phyloP scores from a whole-genome alignment of 2,888 invertebrate species.

The Masnerella sp. region DNA sequence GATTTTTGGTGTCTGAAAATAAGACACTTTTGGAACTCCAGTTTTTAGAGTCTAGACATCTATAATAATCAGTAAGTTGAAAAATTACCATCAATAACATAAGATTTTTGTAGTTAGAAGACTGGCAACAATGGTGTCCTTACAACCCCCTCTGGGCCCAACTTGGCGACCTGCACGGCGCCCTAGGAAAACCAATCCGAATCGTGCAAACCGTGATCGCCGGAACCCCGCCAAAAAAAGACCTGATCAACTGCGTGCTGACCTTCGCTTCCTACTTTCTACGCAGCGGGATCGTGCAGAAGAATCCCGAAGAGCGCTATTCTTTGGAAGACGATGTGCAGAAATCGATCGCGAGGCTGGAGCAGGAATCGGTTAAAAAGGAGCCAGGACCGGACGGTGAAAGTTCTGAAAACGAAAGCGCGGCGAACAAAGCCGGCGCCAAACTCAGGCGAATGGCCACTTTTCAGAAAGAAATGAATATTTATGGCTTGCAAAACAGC shows the following conservation, averaged over 20 bases:
- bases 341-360: conserved; percentile 68
- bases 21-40: too few species aligned
- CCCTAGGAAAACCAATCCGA: conserved; percentile 87
- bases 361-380: conserved; percentile 46
- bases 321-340: conserved; percentile 68
- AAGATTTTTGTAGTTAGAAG: conserved; percentile 75
- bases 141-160: conserved; percentile 96
- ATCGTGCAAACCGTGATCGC: conserved; percentile 89
- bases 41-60: too few species aligned
- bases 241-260: conserved; percentile 85
- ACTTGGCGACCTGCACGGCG: conserved; percentile 91
- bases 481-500: conserved; percentile 52
- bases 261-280: conserved; percentile 92
- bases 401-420: conserved; percentile 46
- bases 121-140: conserved; percentile 82
- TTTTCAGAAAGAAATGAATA: conserved; percentile 68
- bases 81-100: too few species aligned
- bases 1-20: too few species aligned
- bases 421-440: conserved; percentile 24
- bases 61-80: too few species aligned
- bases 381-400: conserved; percentile 23
- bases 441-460: conserved; percentile 68
- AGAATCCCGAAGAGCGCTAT: conserved; percentile 67
- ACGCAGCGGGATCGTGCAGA: conserved; percentile 75
- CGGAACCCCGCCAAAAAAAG: conserved; percentile 81